Base-by-base conservation (phyloP, 2,888 invertebrate species). In the Parelbella ahira region DNA sequence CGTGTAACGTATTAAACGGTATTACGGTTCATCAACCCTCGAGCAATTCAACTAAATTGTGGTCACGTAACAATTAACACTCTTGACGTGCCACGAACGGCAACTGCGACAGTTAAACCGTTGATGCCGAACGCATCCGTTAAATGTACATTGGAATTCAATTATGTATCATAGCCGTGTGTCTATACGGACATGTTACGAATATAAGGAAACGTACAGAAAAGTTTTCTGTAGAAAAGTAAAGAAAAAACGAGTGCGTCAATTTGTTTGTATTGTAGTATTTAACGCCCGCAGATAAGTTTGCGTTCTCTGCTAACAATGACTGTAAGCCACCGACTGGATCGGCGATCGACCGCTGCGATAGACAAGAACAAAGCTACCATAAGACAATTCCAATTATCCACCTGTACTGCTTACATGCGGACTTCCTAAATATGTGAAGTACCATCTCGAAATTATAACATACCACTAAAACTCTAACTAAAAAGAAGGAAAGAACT, bases 21-120 rank as follows among this genome's bases (percentile, higher is more conserved):
- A 70, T 51, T 48, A 50, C 46, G 53, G 80, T 72, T 79, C 81
- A 63, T 68, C 69, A 76, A 80, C 76, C 81, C 68, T 59, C 33
- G 38, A 24, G 37, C 23, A 44, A 18, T 38, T 10, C 44, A 53
- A 56, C 51, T 46, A 49, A 54, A 74, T 68, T 63, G 49, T 57
- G 49, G 63, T 70, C 78, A 80, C 78, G 77, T 76, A 62, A 56
- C 63, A 66, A 73, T 74, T 72, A 73, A 70, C 67, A 68, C 60
- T 47, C 48, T 39, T 49, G 8, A 47, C 76, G 72, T 73, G 72
- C 48, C 45, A 25, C 28, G 56, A n/a, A 60, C 53, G 36, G 41
- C 42, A 23, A n/a, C 18, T n/a, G 8, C 29, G 9, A 32, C 21
- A 30, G 15, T 30, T 20, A 12, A 24, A 32, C 18, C 24, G 13